Percentiles rank a stretch among this genome's conserved stretches.
Evolutionary conservation across 2,113 vertebrate genomes (phyloP).

Genomic region (Proterorhinus semilunaris): DNA sequence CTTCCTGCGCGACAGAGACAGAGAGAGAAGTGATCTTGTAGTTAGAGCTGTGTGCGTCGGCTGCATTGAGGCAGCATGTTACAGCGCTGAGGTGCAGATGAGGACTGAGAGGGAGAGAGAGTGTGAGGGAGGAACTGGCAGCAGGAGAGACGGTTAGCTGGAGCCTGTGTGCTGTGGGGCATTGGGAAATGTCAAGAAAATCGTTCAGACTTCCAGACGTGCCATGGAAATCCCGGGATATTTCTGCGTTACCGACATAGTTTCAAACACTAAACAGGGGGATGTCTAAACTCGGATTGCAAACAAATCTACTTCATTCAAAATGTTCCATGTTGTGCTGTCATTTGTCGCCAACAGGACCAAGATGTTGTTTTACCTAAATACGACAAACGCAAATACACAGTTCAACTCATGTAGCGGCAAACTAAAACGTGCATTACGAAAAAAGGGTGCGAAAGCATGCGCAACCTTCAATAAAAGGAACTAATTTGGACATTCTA

Average conservation of each 20-base stretch:
- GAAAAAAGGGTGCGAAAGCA: slow-evolving; percentile 10
- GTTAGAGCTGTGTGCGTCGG: slow-evolving; percentile 24
- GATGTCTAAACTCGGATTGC: background rate
- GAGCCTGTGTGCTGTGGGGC: slow-evolving; percentile 17
- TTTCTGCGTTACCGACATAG: background rate
- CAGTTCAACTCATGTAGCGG: background rate
- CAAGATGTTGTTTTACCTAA: background rate
- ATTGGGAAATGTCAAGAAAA: slow-evolving; percentile 34
- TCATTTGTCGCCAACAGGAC: background rate
- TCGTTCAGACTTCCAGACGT: slow-evolving; percentile 28
- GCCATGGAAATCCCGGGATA: background rate
- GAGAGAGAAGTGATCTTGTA: slow-evolving; percentile 30
- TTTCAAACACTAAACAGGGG: background rate
- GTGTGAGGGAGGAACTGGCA: slow-evolving; percentile 42
- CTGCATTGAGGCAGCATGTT: slow-evolving; percentile 55
- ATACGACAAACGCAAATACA: background rate
- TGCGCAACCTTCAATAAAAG: slow-evolving; percentile 22
- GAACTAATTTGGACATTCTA: slow-evolving; percentile 17
- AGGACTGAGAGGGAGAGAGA: slow-evolving; percentile 56
- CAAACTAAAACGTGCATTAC: background rate
- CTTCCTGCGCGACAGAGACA: slow-evolving; percentile 24
- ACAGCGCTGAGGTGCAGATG: slow-evolving; percentile 58
- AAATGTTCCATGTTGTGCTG: background rate
- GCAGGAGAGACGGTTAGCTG: slow-evolving; percentile 42
- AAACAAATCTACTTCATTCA: background rate